Percentiles rank a stretch among this genome's conserved stretches.
Evolutionary conservation across 2,113 vertebrate genomes (phyloP).

Genomic region (Porphyrio hochstetteri): DNA sequence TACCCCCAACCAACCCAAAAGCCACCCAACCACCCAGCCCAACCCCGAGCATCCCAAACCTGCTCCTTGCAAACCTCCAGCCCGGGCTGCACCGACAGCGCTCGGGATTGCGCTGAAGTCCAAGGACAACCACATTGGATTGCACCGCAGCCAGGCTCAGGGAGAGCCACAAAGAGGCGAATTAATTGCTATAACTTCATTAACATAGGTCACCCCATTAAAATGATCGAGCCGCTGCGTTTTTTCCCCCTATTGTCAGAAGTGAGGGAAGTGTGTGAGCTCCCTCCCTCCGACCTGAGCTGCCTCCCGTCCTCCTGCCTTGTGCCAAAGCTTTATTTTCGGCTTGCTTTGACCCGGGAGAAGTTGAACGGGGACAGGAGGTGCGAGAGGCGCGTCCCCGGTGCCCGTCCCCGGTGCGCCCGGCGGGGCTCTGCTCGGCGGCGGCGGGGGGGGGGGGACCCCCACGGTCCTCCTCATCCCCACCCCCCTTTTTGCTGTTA

Average conservation of each 20-base stretch:
- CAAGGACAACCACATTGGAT: conserved; percentile 62
- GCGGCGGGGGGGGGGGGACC: background rate
- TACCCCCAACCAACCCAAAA: background rate
- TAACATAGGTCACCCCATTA: conserved; percentile 74
- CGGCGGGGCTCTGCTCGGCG: background rate
- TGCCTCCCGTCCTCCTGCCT: background rate
- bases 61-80: background rate
- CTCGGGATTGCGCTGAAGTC: conserved; percentile 54
- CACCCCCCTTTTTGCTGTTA: background rate
- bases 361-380: background rate
- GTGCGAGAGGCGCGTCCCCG: background rate
- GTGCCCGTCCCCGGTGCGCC: background rate
- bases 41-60: conserved; percentile 41
- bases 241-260: background rate
- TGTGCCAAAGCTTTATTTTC: background rate
- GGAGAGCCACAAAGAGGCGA: conserved; percentile 71
- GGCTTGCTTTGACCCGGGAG: background rate
- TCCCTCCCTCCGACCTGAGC: background rate
- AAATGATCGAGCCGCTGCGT: conserved; percentile 56
- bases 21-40: background rate
- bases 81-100: conserved; percentile 33
- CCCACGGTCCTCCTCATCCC: background rate
- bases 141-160: conserved; percentile 44
- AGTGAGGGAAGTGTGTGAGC: conserved; percentile 28
- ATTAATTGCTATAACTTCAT: conserved; percentile 78